Conservation (phyloP, 1,140 invertebrate genomes). For the Atta colombica region DNA sequence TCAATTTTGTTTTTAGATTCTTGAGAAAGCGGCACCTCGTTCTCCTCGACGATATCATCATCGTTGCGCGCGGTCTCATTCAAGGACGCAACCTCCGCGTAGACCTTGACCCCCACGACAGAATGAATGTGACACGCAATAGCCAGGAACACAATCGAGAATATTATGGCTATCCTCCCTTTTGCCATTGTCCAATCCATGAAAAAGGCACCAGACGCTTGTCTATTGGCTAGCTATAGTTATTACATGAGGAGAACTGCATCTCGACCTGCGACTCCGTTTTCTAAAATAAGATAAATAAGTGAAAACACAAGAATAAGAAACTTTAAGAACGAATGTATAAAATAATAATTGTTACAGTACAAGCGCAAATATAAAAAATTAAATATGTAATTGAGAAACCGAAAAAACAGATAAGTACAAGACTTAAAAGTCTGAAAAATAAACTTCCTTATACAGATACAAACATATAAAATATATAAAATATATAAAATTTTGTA, state of each 20-base stretch:
- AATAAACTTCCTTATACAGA: background rate
- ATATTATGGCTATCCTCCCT: constrained; percentile 67
- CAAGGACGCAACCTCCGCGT: constrained; percentile 68
- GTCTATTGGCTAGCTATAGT: constrained; percentile 67
- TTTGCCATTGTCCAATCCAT: constrained; percentile 73
- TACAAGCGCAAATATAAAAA: background rate
- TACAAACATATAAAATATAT: background rate
- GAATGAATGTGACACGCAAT: constrained; percentile 65
- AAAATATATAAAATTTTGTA: no score
- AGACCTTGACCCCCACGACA: constrained; percentile 74
- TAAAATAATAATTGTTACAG: background rate
- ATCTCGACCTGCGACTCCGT: constrained; percentile 64
- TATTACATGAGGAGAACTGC: constrained; percentile 57
- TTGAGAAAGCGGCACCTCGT: constrained; percentile 52
- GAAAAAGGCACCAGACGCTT: constrained; percentile 11
- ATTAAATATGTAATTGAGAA: background rate
- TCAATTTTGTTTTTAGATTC: constrained; percentile 33
- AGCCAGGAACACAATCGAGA: constrained; percentile 73
- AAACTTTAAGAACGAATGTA: background rate
- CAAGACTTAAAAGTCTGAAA: background rate
- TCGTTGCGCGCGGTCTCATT: constrained; percentile 68
- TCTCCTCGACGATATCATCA: constrained; percentile 22
- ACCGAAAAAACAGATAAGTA: background rate
- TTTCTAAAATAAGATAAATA: constrained; percentile 48
- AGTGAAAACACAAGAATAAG: background rate